Conservation (phyloP, 2,113 vertebrate genomes). For the Melanotaenia duboulayi region DNA sequence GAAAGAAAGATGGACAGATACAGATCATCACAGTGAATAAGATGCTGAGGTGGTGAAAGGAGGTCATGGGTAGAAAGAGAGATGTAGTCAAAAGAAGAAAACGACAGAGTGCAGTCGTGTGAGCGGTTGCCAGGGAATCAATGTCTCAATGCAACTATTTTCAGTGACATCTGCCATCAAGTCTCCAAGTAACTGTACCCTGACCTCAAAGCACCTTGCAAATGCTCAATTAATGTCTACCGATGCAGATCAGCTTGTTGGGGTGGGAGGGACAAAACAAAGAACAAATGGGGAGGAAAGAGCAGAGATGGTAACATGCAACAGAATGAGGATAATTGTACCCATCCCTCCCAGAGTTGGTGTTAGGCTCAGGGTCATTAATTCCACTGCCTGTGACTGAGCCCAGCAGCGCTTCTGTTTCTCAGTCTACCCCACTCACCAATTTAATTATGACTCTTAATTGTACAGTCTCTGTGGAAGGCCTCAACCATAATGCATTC, state of each 20-base stretch:
- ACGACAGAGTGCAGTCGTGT: constrained; percentile 13
- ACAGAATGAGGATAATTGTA: constrained; percentile 65
- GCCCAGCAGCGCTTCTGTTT: constrained; percentile 66
- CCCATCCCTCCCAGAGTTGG: constrained; percentile 69
- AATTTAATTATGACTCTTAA: constrained; percentile 86
- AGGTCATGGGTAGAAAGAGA: constrained; percentile 60
- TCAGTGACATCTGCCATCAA: constrained; percentile 72
- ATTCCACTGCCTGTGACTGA: constrained; percentile 67
- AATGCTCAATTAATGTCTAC: constrained; percentile 76
- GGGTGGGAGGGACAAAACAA: constrained; percentile 34
- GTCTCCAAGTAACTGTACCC: constrained; percentile 70
- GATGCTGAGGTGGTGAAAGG: constrained; percentile 45
- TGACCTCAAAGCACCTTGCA: constrained; percentile 61
- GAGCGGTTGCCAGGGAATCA: constrained; percentile 68
- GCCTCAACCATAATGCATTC: constrained; percentile 80
- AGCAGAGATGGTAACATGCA: constrained; percentile 33
- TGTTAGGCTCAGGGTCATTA: constrained; percentile 75
- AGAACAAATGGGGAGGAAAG: constrained; percentile 5
- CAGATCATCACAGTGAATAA: constrained; percentile 61
- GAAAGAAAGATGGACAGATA: constrained; percentile 58
- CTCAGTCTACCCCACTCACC: constrained; percentile 75
- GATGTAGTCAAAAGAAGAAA: constrained; percentile 25
- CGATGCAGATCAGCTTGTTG: constrained; percentile 61
- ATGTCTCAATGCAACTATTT: constrained; percentile 69
- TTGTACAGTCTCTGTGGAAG: constrained; percentile 81